phyloP scores from a whole-genome alignment of 2,113 vertebrate species.

The Sphaerodactylus townsendi region DNA sequence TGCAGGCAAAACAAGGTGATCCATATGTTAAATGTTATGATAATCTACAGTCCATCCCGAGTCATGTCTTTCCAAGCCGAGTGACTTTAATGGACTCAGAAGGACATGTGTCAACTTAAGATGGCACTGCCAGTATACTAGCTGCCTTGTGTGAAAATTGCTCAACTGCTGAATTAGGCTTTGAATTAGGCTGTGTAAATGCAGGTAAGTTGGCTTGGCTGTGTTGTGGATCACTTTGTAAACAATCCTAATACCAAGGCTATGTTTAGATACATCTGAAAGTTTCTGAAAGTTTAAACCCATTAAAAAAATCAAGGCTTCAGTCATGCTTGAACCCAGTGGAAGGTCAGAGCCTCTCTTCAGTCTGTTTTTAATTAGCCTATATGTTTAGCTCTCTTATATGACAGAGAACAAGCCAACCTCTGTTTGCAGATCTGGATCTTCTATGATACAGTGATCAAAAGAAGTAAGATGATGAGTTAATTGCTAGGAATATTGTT shows the following conservation, averaged over 20 bases:
- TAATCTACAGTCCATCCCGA: too few species aligned
- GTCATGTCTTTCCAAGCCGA: too few species aligned
- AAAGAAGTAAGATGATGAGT: conserved; percentile 43
- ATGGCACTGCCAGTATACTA: background rate
- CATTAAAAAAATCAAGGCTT: background rate
- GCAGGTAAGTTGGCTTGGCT: background rate
- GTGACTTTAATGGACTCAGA: too few species aligned
- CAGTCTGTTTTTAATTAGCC: conserved; percentile 19
- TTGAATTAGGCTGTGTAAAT: background rate
- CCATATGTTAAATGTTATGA: too few species aligned
- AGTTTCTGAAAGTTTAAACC: background rate
- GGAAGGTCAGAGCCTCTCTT: background rate
- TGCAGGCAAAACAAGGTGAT: too few species aligned
- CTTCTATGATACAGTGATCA: conserved; percentile 1
- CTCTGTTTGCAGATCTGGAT: conserved; percentile 9
- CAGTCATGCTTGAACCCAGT: background rate
- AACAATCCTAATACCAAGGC: conserved; percentile 4
- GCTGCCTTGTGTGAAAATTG: background rate
- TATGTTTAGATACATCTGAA: background rate
- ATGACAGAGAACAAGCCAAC: conserved; percentile 2
- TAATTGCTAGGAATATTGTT: conserved; percentile 43
- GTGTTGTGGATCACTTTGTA: background rate
- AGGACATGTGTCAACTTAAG: too few species aligned
- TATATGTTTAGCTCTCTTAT: background rate
- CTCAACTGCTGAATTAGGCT: background rate